Evolutionary conservation across 2,113 vertebrate genomes (phyloP), one percentile per base, ranked within the genome.

Genomic region (Asarcornis scutulata): DNA sequence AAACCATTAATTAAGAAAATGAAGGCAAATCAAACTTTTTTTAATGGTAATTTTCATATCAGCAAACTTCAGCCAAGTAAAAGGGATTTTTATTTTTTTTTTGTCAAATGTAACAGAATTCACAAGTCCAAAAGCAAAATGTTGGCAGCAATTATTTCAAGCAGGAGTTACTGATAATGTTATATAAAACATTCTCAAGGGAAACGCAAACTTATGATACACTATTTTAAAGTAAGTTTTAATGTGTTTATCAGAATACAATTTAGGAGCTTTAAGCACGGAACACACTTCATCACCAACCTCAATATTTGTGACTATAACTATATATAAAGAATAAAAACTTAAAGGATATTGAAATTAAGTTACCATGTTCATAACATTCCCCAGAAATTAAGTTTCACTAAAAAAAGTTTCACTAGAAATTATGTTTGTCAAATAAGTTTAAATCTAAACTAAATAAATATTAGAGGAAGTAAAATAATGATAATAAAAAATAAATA

Each of bases 91-190:
- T 13, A 8, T 55, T 80, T 63, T 36, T 60, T 25, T 60, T 56
- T 25, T 36, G 9, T 76, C 22, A n/a, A 81, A 87, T 17, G 4
- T 59, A 68, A 46, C 25, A 64, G 44, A 81, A 87, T 32, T 6
- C 26, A 46, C 25, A 72, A 89, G 60, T 84, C 27, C 84, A 78
- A 36, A 72, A 89, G 36, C 21, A 29, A 83, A 76, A 5, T 34
- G 17, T 38, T 93, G 29, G 56, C 74, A 94, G 71, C 34, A 94
- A 75, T 82, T 95, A 72, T 68, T 94, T 87, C 69, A 82, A 46
- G 13, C 62, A 23, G 21, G 36, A 76, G 91, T 89, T 93, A 66
- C 50, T 58, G 17, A 73, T 36, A 76, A 29, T 1, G 6, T 72
- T 48, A 38, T 9, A 64, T 52, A 86, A 73, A 76, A 58, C 63